Conservation (phyloP, 2,888 invertebrate species). For the Caenorhabditis drosophilae region DNA sequence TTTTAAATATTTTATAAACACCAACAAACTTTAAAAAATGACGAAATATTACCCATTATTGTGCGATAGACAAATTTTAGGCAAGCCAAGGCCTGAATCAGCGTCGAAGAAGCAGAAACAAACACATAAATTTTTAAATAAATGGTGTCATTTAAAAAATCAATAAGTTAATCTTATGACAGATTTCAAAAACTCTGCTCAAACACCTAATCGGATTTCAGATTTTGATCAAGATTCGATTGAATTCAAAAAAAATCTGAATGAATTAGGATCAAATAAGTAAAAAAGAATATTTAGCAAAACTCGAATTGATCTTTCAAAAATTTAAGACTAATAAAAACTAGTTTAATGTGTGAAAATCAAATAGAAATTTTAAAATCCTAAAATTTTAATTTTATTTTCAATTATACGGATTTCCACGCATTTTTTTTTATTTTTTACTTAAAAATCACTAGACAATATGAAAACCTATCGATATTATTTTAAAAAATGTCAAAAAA, state of each 20-base stretch:
- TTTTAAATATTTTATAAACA: background rate
- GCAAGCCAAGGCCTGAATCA: no score
- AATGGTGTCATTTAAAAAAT: no score
- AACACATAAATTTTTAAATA: no score
- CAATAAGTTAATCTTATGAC: background rate
- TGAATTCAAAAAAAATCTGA: no score
- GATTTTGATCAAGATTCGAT: no score
- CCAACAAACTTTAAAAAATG: background rate
- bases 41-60: background rate
- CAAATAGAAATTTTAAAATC: background rate
- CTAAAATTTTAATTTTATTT: background rate
- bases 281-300: no score
- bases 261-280: no score
- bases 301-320: no score
- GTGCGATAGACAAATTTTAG: no score
- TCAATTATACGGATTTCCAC: no score
- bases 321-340: background rate
- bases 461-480: background rate
- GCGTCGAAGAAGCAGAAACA: no score
- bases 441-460: background rate
- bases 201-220: no score
- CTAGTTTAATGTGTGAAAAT: background rate
- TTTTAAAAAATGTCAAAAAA: background rate
- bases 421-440: background rate
- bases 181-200: background rate